phyloP scores from a whole-genome alignment of 1,140 invertebrate genomes.

The Hirudo medicinalis region DNA sequence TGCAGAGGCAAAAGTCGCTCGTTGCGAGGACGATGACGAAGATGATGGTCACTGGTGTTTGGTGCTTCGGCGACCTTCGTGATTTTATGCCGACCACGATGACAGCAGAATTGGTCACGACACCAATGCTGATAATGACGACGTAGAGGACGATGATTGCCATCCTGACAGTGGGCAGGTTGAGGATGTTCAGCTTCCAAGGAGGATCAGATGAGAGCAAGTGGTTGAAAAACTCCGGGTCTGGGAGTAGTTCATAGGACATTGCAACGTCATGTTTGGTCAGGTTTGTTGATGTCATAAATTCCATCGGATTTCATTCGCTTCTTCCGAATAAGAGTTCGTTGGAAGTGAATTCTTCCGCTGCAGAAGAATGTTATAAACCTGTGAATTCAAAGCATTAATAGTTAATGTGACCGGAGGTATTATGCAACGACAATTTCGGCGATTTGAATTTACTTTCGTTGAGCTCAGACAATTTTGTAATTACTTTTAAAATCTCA shows the following conservation, averaged over 20 bases:
- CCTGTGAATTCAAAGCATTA: no score
- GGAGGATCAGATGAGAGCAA: background rate
- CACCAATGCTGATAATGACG: constrained; percentile 36
- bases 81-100: constrained; percentile 69
- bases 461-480: no score
- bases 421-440: no score
- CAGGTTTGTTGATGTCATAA: background rate
- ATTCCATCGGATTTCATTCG: background rate
- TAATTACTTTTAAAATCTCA: no score
- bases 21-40: constrained; percentile 90
- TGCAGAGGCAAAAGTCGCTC: constrained; percentile 83
- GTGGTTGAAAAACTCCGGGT: no score
- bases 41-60: constrained; percentile 76
- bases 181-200: constrained; percentile 14
- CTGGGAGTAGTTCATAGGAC: no score
- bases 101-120: constrained; percentile 71
- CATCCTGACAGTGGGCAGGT: constrained; percentile 14
- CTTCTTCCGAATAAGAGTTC: background rate
- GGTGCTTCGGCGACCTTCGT: constrained; percentile 51
- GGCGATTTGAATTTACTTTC: no score
- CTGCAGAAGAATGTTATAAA: background rate
- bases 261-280: background rate
- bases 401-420: no score
- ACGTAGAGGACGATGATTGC: constrained; percentile 34
- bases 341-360: no score